Evolutionary conservation across 2,888 invertebrate genomes (phyloP).

Genomic region (Calliopum simillimum): DNA sequence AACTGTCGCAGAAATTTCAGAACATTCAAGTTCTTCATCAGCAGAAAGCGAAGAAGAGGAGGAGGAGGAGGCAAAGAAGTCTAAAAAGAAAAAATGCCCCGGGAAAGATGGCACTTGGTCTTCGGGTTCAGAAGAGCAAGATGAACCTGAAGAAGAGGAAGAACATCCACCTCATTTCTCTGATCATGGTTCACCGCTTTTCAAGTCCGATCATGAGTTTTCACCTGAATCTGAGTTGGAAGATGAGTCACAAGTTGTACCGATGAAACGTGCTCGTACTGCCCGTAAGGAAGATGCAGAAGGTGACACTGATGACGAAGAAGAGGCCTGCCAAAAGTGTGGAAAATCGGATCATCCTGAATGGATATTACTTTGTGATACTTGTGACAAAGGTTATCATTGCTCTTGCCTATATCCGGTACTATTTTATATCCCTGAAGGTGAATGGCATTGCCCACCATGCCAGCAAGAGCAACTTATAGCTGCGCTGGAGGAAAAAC

Average conservation of each 20-base stretch:
- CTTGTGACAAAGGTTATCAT: slow-evolving; percentile 97
- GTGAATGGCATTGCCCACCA: slow-evolving; percentile 98
- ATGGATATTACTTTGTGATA: slow-evolving; percentile 96
- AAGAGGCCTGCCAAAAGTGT: slow-evolving; percentile 89
- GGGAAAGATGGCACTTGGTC: slow-evolving; percentile 65
- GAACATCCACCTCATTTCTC: slow-evolving; percentile 68
- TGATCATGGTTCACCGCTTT: slow-evolving; percentile 70
- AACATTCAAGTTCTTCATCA: slow-evolving; percentile 53
- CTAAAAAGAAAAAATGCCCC: slow-evolving; percentile 63
- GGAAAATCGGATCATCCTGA: slow-evolving; percentile 94
- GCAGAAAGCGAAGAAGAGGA: slow-evolving; percentile 45
- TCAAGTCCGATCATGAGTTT: slow-evolving; percentile 92
- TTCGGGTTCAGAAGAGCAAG: slow-evolving; percentile 66
- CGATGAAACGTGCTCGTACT: slow-evolving; percentile 85
- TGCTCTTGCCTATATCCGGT: slow-evolving; percentile 94
- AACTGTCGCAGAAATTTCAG: slow-evolving; percentile 58
- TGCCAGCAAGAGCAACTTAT: slow-evolving; percentile 92
- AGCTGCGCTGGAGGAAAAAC: slow-evolving; percentile 77
- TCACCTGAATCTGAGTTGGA: slow-evolving; percentile 90
- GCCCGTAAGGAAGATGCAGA: slow-evolving; percentile 82
- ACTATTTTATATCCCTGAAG: slow-evolving; percentile 93
- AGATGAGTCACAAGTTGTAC: slow-evolving; percentile 74
- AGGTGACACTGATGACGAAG: slow-evolving; percentile 69
- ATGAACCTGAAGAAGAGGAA: slow-evolving; percentile 68
- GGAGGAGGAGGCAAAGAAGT: slow-evolving; percentile 63